Conservation (phyloP, 2,797 vertebrate species). For the Zalophus californianus region DNA sequence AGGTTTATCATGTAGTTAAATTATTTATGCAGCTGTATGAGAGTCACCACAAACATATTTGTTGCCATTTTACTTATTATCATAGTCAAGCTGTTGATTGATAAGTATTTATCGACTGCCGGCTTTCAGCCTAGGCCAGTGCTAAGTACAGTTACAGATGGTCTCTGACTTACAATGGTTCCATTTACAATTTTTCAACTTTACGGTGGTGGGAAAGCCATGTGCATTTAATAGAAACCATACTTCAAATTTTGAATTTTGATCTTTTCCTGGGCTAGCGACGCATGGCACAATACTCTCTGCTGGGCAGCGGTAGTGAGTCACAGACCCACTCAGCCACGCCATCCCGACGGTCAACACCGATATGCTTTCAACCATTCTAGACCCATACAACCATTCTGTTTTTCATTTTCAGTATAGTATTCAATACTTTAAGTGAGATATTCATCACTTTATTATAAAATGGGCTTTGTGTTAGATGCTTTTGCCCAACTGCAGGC, state of each 20-base stretch:
- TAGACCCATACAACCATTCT: not conserved
- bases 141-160: not conserved
- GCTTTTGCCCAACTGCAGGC: not conserved
- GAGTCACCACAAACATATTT: not conserved
- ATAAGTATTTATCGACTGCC: not conserved
- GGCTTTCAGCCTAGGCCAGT: not conserved
- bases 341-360: not conserved
- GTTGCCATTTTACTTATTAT: conserved; percentile 3
- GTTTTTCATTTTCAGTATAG: not conserved
- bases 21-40: not conserved
- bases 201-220: not conserved
- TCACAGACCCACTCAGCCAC: too few species aligned
- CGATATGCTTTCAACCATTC: not conserved
- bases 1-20: not conserved
- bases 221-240: not conserved
- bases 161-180: not conserved
- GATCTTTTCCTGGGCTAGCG: not conserved
- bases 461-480: not conserved
- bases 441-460: not conserved
- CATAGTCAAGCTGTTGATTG: not conserved
- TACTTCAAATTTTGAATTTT: not conserved
- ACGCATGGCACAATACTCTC: not conserved
- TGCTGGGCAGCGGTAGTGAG: not conserved
- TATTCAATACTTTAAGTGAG: not conserved
- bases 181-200: not conserved